Conservation (phyloP, 2,888 invertebrate genomes). For the Plusia festucae region DNA sequence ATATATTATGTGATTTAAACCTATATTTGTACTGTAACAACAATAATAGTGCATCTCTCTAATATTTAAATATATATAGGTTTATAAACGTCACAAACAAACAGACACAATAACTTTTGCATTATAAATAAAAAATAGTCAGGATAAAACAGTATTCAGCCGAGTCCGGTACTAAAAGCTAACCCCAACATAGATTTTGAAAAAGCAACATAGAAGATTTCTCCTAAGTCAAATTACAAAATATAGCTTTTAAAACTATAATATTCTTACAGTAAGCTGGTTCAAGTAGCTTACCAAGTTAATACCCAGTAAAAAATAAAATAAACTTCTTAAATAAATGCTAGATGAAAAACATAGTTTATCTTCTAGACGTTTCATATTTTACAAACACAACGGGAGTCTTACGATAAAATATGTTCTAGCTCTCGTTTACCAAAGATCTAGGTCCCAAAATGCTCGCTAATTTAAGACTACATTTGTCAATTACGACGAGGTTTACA, state of each 20-base stretch:
- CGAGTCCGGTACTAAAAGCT: too few relatives aligned
- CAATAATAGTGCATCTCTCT: too few relatives aligned
- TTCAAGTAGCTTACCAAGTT: not conserved
- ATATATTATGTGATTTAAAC: too few relatives aligned
- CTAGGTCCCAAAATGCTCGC: not conserved
- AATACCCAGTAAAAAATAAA: not conserved
- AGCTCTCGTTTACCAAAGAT: slow-evolving; percentile 1
- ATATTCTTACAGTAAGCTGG: not conserved
- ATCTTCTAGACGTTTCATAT: not conserved
- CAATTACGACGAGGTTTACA: not conserved
- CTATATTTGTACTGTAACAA: too few relatives aligned
- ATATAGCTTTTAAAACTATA: not conserved
- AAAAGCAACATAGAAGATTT: too few relatives aligned
- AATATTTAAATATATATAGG: too few relatives aligned
- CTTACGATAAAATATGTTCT: not conserved
- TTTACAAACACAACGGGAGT: not conserved
- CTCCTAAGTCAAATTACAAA: not conserved
- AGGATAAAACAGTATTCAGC: too few relatives aligned
- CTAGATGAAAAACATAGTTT: not conserved
- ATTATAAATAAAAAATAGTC: too few relatives aligned
- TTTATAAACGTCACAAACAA: too few relatives aligned
- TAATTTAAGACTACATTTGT: not conserved
- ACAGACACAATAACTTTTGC: too few relatives aligned
- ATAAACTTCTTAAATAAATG: slow-evolving; percentile 4
- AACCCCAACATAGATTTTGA: too few relatives aligned